Evolutionary conservation across 2,797 vertebrate genomes (phyloP).

Genomic region (Oreonectes daqikongensis): DNA sequence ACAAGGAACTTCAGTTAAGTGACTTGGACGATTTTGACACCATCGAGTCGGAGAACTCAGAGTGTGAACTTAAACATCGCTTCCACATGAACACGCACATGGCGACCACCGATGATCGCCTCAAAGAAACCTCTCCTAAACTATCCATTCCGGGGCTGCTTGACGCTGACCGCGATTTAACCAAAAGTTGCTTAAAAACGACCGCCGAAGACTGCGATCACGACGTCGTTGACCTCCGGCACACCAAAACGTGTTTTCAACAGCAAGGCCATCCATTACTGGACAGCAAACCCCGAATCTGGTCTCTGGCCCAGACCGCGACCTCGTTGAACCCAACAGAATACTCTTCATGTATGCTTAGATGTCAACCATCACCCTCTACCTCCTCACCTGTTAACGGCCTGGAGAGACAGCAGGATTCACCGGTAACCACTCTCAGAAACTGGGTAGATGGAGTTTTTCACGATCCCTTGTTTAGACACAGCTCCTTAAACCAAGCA

Average conservation of each 20-base stretch:
- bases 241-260: constrained; percentile 84
- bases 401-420: constrained; percentile 89
- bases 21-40: constrained; percentile 94
- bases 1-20: constrained; percentile 92
- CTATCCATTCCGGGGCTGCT: constrained; percentile 76
- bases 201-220: constrained; percentile 77
- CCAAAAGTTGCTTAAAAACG: constrained; percentile 85
- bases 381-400: constrained; percentile 76
- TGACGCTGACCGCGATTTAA: constrained; percentile 79
- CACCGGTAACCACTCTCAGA: constrained; percentile 95
- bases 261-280: constrained; percentile 81
- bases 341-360: constrained; percentile 94
- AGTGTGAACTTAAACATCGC: constrained; percentile 89
- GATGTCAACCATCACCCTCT: constrained; percentile 81
- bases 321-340: constrained; percentile 92
- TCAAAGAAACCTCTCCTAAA: constrained; percentile 78
- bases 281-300: constrained; percentile 93
- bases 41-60: constrained; percentile 88
- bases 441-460: constrained; percentile 99
- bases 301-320: constrained; percentile 95
- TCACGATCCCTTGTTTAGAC: constrained; percentile 96
- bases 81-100: constrained; percentile 82
- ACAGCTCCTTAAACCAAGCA: constrained; percentile 97
- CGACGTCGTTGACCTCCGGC: constrained; percentile 72
- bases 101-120: constrained; percentile 76